A percentile compares a stretch with the other conserved stretches of the same genome.
These are phyloP conservation scores for Triplophysa yarkandensis DNA, from an alignment of 2,797 vertebrate species.

Conservation along the genomic window DNA sequence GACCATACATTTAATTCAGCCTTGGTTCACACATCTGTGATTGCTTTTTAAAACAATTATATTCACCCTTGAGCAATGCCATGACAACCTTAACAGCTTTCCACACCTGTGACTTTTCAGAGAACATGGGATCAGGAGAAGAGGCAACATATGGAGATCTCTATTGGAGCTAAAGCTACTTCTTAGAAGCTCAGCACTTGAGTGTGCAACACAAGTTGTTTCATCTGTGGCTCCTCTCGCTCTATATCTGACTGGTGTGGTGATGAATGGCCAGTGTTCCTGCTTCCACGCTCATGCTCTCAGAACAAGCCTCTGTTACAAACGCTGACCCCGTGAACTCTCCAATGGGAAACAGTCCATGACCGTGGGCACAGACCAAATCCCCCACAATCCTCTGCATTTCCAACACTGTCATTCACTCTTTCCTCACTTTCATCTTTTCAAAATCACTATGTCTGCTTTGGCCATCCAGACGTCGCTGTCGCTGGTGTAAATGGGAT, in stretches of 20 bases:
- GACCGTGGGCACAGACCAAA: constrained; percentile 41
- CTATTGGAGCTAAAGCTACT: constrained; percentile 12
- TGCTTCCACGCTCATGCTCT: constrained; percentile 17
- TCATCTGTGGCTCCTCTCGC: constrained; percentile 24
- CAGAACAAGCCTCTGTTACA: constrained; percentile 49
- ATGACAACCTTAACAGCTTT: constrained; percentile 9
- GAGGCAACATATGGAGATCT: neutral
- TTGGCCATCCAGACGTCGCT: constrained; percentile 1
- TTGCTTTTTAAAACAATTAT: constrained; percentile 1
- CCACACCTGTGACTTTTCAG: constrained; percentile 37
- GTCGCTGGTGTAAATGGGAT: constrained; percentile 25
- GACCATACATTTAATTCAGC: neutral
- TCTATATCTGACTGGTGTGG: constrained; percentile 18
- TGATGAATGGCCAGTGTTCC: constrained; percentile 39
- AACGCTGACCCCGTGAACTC: constrained; percentile 45
- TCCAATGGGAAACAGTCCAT: constrained; percentile 41
- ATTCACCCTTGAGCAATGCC: neutral
- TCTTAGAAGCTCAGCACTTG: neutral
- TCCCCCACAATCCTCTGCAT: constrained; percentile 21
- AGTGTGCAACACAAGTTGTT: constrained; percentile 26
- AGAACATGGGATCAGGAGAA: constrained; percentile 5
- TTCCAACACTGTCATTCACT: constrained; percentile 24
- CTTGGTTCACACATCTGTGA: constrained; percentile 21
- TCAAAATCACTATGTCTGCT: constrained; percentile 6
- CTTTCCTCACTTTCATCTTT: neutral